Percentiles rank a stretch among this genome's conserved stretches.
Conservation (phyloP, 2,113 vertebrate genomes). For the Notarius lentiginosus region DNA sequence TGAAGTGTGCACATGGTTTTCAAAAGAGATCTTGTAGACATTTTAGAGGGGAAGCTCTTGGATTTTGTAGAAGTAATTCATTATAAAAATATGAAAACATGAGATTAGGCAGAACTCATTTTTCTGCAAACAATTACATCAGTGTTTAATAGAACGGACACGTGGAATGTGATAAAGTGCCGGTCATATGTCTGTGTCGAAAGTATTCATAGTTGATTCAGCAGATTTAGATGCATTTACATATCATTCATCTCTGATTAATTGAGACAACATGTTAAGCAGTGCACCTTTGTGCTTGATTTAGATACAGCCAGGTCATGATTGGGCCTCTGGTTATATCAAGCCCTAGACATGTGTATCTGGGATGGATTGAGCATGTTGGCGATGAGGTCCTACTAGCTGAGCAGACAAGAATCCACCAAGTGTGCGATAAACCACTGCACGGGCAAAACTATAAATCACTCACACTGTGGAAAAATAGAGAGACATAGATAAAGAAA, state of each 20-base stretch:
- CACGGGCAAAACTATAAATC: constrained; percentile 61
- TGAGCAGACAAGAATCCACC: constrained; percentile 37
- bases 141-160: constrained; percentile 16
- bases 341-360: constrained; percentile 10
- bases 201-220: neutral
- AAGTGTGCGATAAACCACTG: constrained; percentile 60
- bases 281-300: constrained; percentile 25
- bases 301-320: neutral
- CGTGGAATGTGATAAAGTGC: neutral
- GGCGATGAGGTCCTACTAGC: constrained; percentile 7
- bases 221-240: neutral
- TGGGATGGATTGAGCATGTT: constrained; percentile 24
- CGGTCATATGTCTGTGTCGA: neutral
- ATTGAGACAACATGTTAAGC: constrained; percentile 19
- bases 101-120: neutral
- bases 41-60: neutral
- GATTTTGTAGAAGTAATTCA: constrained; percentile 10
- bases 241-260: constrained; percentile 6
- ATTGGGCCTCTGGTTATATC: neutral
- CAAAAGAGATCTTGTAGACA: neutral
- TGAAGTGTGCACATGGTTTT: neutral
- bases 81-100: constrained; percentile 34
- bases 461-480: constrained; percentile 42
- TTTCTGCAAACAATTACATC: neutral
- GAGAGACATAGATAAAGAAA: constrained; percentile 42